A percentile compares a stretch with the other conserved stretches of the same genome.
phyloP scores from a whole-genome alignment of 2,797 vertebrate species.

The Erithacus rubecula region DNA sequence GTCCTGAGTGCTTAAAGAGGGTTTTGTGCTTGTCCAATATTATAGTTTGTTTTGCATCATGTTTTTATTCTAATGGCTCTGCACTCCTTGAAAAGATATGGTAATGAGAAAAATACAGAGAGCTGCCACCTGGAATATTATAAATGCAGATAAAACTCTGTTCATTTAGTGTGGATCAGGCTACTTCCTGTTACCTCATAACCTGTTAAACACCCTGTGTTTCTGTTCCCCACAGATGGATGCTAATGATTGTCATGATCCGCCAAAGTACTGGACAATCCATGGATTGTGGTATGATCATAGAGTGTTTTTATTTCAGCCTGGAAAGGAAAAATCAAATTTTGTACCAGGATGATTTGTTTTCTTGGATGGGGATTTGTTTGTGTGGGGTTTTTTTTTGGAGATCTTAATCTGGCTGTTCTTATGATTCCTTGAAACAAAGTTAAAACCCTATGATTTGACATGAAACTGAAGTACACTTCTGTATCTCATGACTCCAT shows the following conservation, averaged over 20 bases:
- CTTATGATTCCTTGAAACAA: not conserved
- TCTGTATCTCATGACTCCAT: not conserved
- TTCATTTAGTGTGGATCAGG: not conserved
- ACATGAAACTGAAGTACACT: not conserved
- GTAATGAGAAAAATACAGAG: not conserved
- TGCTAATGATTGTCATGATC: conserved; percentile 59
- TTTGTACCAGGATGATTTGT: not conserved
- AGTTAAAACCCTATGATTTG: not conserved
- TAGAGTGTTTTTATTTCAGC: not conserved
- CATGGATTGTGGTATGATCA: conserved; percentile 66
- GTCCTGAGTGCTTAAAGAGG: not conserved
- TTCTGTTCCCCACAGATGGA: conserved; percentile 47
- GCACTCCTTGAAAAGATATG: not conserved
- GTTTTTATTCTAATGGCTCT: not conserved
- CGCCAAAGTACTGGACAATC: conserved; percentile 68
- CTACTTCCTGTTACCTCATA: not conserved
- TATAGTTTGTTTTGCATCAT: not conserved
- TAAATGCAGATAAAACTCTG: not conserved
- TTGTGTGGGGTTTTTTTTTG: not conserved
- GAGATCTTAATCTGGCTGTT: not conserved
- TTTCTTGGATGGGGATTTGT: not conserved
- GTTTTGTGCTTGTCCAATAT: not conserved
- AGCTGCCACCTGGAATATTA: not conserved
- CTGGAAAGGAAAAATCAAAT: not conserved
- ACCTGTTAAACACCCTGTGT: not conserved